Evolutionary conservation across 2,888 invertebrate species (phyloP).

Genomic region (Epinotia ramella): DNA sequence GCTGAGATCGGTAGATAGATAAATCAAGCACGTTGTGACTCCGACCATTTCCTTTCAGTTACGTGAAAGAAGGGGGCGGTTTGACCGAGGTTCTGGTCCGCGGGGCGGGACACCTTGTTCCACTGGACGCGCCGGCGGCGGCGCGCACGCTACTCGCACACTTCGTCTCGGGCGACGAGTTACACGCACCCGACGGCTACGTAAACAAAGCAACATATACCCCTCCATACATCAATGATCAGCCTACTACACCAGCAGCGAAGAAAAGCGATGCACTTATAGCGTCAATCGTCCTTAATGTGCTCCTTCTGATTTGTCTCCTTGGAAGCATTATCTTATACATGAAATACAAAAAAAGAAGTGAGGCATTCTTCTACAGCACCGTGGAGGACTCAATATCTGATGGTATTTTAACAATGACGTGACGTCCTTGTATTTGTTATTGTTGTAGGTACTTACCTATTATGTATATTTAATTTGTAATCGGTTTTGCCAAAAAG

Average conservation of each 20-base stretch:
- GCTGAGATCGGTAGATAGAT: not conserved
- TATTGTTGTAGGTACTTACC: too few species aligned
- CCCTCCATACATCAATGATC: conserved; percentile 16
- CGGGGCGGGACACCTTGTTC: conserved; percentile 87
- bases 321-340: conserved; percentile 26
- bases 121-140: conserved; percentile 84
- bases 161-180: conserved; percentile 29
- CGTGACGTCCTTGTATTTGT: conserved; percentile 28
- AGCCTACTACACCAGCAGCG: not conserved
- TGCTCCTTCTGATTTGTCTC: conserved; percentile 40
- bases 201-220: conserved; percentile 27
- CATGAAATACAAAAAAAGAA: conserved; percentile 34
- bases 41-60: conserved; percentile 65
- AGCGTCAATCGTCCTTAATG: conserved; percentile 43
- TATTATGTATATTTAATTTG: conserved; percentile 14
- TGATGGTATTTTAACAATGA: conserved; percentile 43
- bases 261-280: conserved; percentile 21
- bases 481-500: conserved; percentile 32
- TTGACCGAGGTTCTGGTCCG: conserved; percentile 85
- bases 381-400: conserved; percentile 43
- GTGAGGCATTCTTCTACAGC: conserved; percentile 39
- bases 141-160: conserved; percentile 13
- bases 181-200: conserved; percentile 10
- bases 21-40: not conserved
- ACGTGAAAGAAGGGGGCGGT: conserved; percentile 82